phyloP scores from a whole-genome alignment of 2,888 invertebrate species.

The Ophonus ardosiacus region DNA sequence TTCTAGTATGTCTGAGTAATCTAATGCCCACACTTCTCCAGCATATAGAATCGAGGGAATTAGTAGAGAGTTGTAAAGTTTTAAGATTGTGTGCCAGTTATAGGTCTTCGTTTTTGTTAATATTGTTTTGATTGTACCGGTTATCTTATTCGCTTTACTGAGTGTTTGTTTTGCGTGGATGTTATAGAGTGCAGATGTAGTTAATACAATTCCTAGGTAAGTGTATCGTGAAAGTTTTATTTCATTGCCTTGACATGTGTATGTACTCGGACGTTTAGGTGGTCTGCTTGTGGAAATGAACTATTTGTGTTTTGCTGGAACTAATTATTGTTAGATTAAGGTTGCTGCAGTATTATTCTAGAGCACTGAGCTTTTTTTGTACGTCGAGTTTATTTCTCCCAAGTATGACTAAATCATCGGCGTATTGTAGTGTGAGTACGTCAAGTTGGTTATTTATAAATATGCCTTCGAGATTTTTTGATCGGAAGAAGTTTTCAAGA shows the following conservation, averaged over 20 bases:
- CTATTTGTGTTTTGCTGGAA: background rate
- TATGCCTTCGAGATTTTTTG: background rate
- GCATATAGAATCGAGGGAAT: background rate
- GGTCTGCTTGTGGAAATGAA: background rate
- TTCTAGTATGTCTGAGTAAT: background rate
- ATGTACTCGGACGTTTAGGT: background rate
- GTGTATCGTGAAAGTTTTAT: background rate
- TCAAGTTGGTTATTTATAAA: background rate
- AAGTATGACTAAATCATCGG: constrained; percentile 13
- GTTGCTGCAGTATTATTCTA: background rate
- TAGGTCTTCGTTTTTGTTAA: background rate
- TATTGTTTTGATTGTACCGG: no score
- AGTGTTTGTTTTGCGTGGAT: no score
- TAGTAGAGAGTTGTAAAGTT: background rate
- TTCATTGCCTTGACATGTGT: background rate
- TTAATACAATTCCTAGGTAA: background rate
- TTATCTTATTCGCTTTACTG: no score
- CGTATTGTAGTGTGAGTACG: constrained; percentile 1
- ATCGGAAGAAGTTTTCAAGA: background rate
- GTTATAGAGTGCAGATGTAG: background rate
- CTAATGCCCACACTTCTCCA: background rate
- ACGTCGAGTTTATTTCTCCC: background rate
- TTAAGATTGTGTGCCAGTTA: background rate
- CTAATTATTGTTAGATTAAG: background rate
- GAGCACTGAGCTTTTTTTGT: background rate